Evolutionary conservation across 1,140 invertebrate species (phyloP).

Genomic region (Macrobrachium rosenbergii): DNA sequence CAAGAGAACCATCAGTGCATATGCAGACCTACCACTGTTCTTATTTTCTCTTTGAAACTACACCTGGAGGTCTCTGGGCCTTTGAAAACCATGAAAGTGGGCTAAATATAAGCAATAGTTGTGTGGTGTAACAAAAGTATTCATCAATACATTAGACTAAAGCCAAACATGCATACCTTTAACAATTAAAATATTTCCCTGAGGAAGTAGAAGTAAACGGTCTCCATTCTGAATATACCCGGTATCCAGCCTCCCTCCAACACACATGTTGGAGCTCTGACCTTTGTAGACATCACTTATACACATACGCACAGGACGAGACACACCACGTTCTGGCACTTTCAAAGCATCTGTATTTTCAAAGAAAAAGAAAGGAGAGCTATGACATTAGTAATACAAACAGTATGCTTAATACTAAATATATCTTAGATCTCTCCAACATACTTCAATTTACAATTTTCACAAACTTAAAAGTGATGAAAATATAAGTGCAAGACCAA

Average conservation of each 20-base stretch:
- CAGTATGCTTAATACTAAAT: background rate
- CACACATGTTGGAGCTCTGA: slow-evolving; percentile 82
- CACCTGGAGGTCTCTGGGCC: too few species aligned
- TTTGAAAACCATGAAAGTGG: too few species aligned
- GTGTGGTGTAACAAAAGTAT: background rate
- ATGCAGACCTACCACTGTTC: too few species aligned
- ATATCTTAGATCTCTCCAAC: too few species aligned
- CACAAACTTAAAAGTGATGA: too few species aligned
- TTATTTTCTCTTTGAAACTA: too few species aligned
- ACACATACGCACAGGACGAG: slow-evolving; percentile 77
- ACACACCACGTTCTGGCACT: slow-evolving; percentile 73
- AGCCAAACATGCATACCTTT: slow-evolving; percentile 75
- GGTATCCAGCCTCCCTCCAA: slow-evolving; percentile 91
- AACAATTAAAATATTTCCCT: slow-evolving; percentile 82
- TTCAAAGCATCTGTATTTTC: slow-evolving; percentile 80
- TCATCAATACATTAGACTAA: background rate
- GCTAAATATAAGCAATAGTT: background rate
- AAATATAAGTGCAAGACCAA: too few species aligned
- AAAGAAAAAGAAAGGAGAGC: background rate
- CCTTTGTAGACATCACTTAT: slow-evolving; percentile 97
- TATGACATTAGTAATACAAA: background rate
- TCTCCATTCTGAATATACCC: slow-evolving; percentile 89
- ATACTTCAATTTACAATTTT: too few species aligned
- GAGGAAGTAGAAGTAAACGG: slow-evolving; percentile 89
- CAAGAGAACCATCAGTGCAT: too few species aligned